Evolutionary conservation across 1,140 invertebrate species (phyloP).

Genomic region (Drosophila sp.): DNA sequence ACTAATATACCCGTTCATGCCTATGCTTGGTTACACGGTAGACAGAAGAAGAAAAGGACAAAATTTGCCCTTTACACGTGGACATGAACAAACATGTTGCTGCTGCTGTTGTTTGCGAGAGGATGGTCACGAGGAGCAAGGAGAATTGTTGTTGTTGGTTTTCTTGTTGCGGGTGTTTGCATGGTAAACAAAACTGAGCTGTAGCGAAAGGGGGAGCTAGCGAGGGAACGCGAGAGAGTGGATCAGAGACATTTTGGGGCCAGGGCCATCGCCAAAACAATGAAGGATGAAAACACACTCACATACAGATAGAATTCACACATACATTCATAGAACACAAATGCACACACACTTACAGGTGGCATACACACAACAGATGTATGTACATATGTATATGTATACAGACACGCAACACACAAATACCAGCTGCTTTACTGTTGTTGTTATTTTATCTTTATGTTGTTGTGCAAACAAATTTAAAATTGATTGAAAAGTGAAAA

Average conservation of each 20-base stretch:
- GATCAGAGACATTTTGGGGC: slow-evolving; percentile 68
- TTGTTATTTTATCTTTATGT: slow-evolving; percentile 17
- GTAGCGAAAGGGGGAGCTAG: neutral
- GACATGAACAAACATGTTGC: slow-evolving; percentile 49
- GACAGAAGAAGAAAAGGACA: neutral
- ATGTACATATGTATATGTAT: neutral
- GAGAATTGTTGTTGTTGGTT: slow-evolving; percentile 37
- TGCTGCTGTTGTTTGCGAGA: slow-evolving; percentile 10
- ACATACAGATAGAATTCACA: too few species aligned
- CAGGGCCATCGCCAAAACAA: slow-evolving; percentile 64
- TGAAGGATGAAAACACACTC: slow-evolving; percentile 67
- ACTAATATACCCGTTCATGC: neutral
- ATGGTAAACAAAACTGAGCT: slow-evolving; percentile 18
- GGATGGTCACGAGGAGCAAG: slow-evolving; percentile 11
- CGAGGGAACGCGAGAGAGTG: slow-evolving; percentile 17
- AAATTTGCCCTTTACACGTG: slow-evolving; percentile 35
- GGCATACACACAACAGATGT: neutral
- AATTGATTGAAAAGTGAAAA: slow-evolving; percentile 70
- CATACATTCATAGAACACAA: neutral
- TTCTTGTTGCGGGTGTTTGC: slow-evolving; percentile 42
- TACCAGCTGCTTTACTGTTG: neutral
- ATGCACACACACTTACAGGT: neutral
- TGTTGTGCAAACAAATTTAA: slow-evolving; percentile 62
- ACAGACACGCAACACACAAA: neutral
- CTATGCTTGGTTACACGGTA: neutral